Conservation (phyloP, 2,888 invertebrate genomes). For the Emmelina monodactyla region DNA sequence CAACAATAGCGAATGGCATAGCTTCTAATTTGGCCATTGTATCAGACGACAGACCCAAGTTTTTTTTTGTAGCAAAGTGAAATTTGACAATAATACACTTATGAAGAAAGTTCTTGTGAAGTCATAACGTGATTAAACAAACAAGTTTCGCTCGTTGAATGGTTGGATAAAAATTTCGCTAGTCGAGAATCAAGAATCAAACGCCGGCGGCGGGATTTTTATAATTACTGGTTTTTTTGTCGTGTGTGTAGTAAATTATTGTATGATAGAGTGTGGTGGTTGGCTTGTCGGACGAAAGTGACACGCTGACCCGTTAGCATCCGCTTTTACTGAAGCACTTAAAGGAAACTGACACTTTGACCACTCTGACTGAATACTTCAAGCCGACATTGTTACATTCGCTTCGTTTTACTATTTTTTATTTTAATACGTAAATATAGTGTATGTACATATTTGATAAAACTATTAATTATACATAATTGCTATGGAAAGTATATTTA, state of each 20-base stretch:
- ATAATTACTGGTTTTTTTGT: constrained; percentile 5
- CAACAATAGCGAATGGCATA: constrained; percentile 35
- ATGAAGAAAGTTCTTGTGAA: constrained; percentile 51
- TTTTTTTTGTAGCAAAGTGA: constrained; percentile 34
- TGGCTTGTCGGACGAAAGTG: constrained; percentile 40
- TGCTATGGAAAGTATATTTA: no score
- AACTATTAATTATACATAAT: no score
- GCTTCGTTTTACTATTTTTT: no score
- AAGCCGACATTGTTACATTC: no score
- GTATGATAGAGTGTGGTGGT: constrained; percentile 18
- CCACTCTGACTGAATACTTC: no score
- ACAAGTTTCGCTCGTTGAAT: constrained; percentile 27
- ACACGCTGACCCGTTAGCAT: constrained; percentile 36
- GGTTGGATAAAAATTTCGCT: constrained; percentile 18
- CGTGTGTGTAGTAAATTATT: constrained; percentile 1
- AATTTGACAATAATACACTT: constrained; percentile 56
- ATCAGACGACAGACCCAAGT: constrained; percentile 27
- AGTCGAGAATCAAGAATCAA: neutral
- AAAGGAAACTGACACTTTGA: no score
- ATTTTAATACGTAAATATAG: no score
- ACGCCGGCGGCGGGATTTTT: constrained; percentile 2
- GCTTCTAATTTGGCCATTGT: constrained; percentile 44
- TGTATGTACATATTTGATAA: no score
- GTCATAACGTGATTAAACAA: constrained; percentile 44
- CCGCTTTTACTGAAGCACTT: constrained; percentile 27